A percentile compares a stretch with the other conserved stretches of the same genome.
phyloP scores from a whole-genome alignment of 2,888 invertebrate species.

The Agrotis puta region DNA sequence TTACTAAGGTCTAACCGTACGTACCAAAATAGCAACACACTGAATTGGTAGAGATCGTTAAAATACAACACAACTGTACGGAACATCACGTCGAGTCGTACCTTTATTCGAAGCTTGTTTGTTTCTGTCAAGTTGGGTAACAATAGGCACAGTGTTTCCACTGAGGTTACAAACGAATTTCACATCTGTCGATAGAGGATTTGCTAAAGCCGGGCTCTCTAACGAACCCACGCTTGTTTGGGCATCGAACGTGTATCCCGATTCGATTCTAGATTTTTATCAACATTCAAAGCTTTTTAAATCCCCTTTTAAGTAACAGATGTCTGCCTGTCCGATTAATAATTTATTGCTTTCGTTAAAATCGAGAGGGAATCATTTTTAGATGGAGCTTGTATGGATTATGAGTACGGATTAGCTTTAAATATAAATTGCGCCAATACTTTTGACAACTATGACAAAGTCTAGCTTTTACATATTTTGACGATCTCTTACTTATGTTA shows the following conservation, averaged over 20 bases:
- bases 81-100: conserved; percentile 8
- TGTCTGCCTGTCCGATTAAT: conserved; percentile 51
- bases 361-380: conserved; percentile 12
- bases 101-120: conserved; percentile 55
- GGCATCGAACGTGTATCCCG: conserved; percentile 65
- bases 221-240: conserved; percentile 80
- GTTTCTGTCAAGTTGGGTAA: conserved; percentile 57
- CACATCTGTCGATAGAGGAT: conserved; percentile 78
- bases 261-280: conserved; percentile 71
- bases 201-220: conserved; percentile 76
- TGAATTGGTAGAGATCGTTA: conserved; percentile 20
- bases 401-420: background rate
- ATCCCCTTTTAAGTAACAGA: conserved; percentile 60
- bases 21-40: background rate
- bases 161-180: conserved; percentile 73
- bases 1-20: background rate
- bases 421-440: conserved; percentile 1
- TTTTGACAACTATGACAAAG: conserved; percentile 4
- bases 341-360: conserved; percentile 40
- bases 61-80: conserved; percentile 23
- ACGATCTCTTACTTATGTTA: background rate
- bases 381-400: background rate
- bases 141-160: conserved; percentile 66
- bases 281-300: conserved; percentile 63
- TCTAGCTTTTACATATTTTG: background rate